phyloP scores from a whole-genome alignment of 1,140 invertebrate species.

The Drosophila sucinea region DNA sequence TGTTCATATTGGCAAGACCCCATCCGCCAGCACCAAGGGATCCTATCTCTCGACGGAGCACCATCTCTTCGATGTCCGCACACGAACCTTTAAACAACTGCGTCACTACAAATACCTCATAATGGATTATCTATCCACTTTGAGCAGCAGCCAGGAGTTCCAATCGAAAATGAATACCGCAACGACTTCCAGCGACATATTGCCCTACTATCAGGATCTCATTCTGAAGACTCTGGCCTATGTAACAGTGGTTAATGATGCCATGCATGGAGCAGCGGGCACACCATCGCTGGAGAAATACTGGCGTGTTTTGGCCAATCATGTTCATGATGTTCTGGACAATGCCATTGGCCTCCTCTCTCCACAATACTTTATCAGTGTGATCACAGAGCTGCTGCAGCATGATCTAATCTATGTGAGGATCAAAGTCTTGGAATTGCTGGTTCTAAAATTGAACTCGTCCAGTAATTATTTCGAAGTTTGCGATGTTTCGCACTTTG shows the following conservation, averaged over 20 bases:
- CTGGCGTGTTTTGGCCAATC: constrained; percentile 91
- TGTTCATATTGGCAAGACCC: constrained; percentile 61
- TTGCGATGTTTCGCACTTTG: constrained; percentile 84
- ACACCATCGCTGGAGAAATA: constrained; percentile 86
- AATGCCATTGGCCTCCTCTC: constrained; percentile 91
- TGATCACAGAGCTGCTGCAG: constrained; percentile 88
- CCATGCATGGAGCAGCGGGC: constrained; percentile 72
- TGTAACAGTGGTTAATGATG: constrained; percentile 86
- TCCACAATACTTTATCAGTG: constrained; percentile 89
- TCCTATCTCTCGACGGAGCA: constrained; percentile 59
- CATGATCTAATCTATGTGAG: constrained; percentile 88
- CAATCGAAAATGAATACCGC: constrained; percentile 85
- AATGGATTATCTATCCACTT: constrained; percentile 87
- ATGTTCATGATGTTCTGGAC: constrained; percentile 90
- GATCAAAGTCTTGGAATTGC: constrained; percentile 91
- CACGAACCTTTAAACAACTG: constrained; percentile 88
- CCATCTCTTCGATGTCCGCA: constrained; percentile 87
- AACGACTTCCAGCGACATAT: constrained; percentile 68
- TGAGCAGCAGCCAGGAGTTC: constrained; percentile 87
- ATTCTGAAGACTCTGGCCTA: constrained; percentile 88
- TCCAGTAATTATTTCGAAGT: constrained; percentile 86
- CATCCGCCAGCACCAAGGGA: constrained; percentile 24
- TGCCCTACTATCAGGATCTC: constrained; percentile 86
- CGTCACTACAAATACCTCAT: constrained; percentile 92
- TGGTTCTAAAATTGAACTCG: constrained; percentile 91